phyloP scores from a whole-genome alignment of 2,888 invertebrate genomes.

The Ichneumoninae sp. region DNA sequence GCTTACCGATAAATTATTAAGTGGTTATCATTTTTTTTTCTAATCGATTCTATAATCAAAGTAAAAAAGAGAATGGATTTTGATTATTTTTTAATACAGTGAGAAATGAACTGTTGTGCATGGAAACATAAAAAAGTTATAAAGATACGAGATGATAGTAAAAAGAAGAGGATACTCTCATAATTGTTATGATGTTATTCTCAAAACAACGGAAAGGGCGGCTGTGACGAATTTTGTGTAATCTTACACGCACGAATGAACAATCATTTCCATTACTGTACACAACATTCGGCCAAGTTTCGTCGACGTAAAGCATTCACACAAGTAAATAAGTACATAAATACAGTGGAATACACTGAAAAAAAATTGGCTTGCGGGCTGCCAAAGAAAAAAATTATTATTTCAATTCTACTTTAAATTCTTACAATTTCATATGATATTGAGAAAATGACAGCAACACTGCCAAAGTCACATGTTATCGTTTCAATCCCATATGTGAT shows the following conservation, averaged over 20 bases:
- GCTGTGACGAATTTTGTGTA: not conserved
- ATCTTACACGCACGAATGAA: not conserved
- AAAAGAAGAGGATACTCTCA: not conserved
- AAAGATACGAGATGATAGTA: not conserved
- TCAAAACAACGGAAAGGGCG: not conserved
- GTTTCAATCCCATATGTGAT: no score
- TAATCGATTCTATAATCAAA: not conserved
- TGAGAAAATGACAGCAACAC: no score
- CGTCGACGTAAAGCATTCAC: not conserved
- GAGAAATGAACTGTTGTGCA: not conserved
- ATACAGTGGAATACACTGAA: not conserved
- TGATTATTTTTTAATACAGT: not conserved
- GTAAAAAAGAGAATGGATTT: not conserved
- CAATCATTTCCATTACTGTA: not conserved
- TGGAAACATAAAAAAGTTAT: not conserved
- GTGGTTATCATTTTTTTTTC: not conserved
- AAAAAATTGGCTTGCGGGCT: no score
- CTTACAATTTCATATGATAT: no score
- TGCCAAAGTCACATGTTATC: no score
- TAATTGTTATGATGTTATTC: not conserved
- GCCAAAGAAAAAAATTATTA: no score
- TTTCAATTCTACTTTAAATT: no score
- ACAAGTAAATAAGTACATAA: not conserved
- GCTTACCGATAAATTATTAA: not conserved
- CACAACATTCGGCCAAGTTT: not conserved